Conservation (phyloP, 2,797 vertebrate genomes). For the Clarias pachynema region DNA sequence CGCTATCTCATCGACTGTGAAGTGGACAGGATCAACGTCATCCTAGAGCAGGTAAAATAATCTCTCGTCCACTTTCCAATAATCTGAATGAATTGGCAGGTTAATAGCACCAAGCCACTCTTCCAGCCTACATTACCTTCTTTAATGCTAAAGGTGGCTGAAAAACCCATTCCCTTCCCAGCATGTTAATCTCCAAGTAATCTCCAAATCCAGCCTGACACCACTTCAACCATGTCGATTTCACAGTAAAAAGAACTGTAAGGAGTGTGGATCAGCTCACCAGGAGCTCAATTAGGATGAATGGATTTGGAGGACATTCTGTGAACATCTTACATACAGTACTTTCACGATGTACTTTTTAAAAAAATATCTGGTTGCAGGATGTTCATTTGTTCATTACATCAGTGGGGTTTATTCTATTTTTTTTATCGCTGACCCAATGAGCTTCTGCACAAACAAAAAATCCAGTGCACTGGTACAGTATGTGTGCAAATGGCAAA, state of each 20-base stretch:
- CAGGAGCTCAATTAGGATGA: slow-evolving; percentile 72
- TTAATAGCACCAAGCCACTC: background rate
- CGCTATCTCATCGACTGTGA: slow-evolving; percentile 97
- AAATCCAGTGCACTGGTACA: too few relatives aligned
- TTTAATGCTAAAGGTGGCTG: slow-evolving; percentile 16
- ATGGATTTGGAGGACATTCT: slow-evolving; percentile 68
- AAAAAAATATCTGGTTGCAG: slow-evolving; percentile 47
- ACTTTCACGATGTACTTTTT: slow-evolving; percentile 49
- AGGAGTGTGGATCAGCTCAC: slow-evolving; percentile 66
- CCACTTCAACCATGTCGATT: slow-evolving; percentile 55
- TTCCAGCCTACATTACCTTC: background rate
- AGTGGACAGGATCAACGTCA: slow-evolving; percentile 94
- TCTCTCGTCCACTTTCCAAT: background rate
- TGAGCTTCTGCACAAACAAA: too few relatives aligned
- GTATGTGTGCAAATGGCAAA: too few relatives aligned
- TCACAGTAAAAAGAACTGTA: slow-evolving; percentile 65
- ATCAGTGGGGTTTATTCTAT: too few relatives aligned
- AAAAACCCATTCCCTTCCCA: background rate
- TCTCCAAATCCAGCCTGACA: slow-evolving; percentile 57
- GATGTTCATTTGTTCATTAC: slow-evolving; percentile 31
- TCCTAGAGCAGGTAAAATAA: slow-evolving; percentile 91
- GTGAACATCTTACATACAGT: slow-evolving; percentile 18
- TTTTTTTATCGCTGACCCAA: too few relatives aligned
- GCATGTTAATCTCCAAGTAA: slow-evolving; percentile 68
- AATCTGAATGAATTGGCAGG: slow-evolving; percentile 23